Evolutionary conservation across 2,113 vertebrate genomes (phyloP).

Genomic region (Ictidomys tridecemlineatus): DNA sequence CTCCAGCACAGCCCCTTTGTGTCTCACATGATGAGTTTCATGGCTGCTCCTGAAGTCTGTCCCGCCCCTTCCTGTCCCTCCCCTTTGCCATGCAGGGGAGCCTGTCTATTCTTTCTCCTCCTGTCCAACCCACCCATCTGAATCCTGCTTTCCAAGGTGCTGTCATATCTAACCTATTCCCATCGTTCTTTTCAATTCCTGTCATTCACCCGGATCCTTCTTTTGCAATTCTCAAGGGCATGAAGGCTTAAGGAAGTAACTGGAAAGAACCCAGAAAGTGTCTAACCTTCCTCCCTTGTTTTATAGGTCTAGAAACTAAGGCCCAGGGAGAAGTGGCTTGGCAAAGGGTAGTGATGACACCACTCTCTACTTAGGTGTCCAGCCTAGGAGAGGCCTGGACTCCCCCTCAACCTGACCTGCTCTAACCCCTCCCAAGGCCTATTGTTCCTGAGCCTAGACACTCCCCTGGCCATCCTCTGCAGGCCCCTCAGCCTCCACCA

Average conservation of each 20-base stretch:
- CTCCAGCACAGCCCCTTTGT: neutral
- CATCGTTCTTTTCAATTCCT: neutral
- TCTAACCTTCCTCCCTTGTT: neutral
- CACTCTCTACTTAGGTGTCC: neutral
- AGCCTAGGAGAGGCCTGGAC: neutral
- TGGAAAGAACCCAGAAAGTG: neutral
- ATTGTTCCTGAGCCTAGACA: neutral
- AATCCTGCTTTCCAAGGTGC: neutral
- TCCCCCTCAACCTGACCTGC: no score
- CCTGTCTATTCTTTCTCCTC: neutral
- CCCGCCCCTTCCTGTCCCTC: neutral
- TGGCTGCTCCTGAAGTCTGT: neutral
- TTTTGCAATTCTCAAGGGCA: neutral
- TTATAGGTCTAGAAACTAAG: neutral
- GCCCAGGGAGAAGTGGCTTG: neutral
- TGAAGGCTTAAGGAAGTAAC: neutral
- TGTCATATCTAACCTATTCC: neutral
- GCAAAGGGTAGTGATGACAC: neutral
- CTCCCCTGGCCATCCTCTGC: neutral
- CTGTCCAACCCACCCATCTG: neutral
- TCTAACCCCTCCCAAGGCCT: accelerated
- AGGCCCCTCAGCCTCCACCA: neutral
- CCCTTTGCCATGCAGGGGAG: accelerated
- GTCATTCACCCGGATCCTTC: neutral
- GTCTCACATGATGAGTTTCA: neutral